Evolutionary conservation across 2,797 vertebrate species (phyloP).

Genomic region (Fratercula arctica): DNA sequence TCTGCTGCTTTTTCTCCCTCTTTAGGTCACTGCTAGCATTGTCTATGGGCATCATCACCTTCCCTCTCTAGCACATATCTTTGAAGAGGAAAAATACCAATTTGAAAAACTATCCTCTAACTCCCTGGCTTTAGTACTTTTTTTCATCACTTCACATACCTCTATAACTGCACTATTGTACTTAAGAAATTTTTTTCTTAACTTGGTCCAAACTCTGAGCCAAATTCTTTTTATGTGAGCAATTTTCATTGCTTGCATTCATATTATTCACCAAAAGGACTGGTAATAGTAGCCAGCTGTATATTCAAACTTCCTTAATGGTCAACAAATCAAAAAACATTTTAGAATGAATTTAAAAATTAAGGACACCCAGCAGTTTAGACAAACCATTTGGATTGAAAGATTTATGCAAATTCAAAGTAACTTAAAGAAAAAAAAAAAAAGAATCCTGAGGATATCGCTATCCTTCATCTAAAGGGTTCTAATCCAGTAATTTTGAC

Average conservation of each 20-base stretch:
- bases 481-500: background rate
- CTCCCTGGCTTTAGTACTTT: background rate
- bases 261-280: background rate
- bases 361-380: background rate
- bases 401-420: background rate
- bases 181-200: background rate
- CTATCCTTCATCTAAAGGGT: background rate
- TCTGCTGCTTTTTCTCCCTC: background rate
- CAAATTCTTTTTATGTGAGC: background rate
- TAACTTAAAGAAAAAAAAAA: background rate
- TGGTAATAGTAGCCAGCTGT: background rate
- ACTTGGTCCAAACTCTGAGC: background rate
- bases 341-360: background rate
- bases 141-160: background rate
- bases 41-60: background rate
- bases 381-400: background rate
- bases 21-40: background rate
- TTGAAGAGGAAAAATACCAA: background rate
- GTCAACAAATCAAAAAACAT: background rate
- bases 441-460: background rate
- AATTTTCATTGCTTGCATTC: background rate
- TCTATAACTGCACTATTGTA: background rate
- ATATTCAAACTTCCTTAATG: background rate
- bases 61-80: background rate
- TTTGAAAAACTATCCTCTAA: background rate